A percentile compares a stretch with the other conserved stretches of the same genome.
Evolutionary conservation across 2,797 vertebrate genomes (phyloP).

Genomic region (Cygnus olor): DNA sequence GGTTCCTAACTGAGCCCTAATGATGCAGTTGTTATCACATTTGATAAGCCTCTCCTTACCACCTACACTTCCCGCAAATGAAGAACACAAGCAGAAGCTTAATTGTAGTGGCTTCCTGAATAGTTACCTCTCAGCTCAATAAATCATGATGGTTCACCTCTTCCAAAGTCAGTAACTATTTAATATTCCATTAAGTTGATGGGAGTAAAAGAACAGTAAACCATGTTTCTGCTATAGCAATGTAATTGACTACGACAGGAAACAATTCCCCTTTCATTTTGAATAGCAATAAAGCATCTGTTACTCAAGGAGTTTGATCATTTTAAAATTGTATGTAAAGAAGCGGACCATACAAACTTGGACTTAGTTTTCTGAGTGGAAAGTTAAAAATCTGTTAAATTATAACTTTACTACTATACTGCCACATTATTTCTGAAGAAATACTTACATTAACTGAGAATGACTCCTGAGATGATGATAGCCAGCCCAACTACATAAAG

Average conservation of each 20-base stretch:
- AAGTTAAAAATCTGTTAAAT: not conserved
- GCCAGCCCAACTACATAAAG: not conserved
- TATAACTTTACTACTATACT: not conserved
- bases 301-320: not conserved
- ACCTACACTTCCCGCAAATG: conserved; percentile 28
- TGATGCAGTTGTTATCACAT: conserved; percentile 5
- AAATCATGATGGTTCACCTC: conserved; percentile 49
- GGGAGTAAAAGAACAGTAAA: conserved; percentile 36
- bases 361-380: not conserved
- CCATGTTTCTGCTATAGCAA: not conserved
- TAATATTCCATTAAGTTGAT: conserved; percentile 61
- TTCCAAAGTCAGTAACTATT: conserved; percentile 57
- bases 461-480: not conserved
- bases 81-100: not conserved
- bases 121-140: conserved; percentile 53
- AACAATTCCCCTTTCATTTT: conserved; percentile 24
- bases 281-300: not conserved
- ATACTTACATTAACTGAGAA: not conserved
- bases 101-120: conserved; percentile 26
- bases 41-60: not conserved
- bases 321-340: not conserved
- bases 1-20: not conserved
- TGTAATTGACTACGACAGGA: not conserved
- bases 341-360: not conserved
- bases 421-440: not conserved